Percentiles rank a stretch among this genome's conserved stretches.
Conservation (phyloP, 1,140 invertebrate species). For the Meteorus sp. region DNA sequence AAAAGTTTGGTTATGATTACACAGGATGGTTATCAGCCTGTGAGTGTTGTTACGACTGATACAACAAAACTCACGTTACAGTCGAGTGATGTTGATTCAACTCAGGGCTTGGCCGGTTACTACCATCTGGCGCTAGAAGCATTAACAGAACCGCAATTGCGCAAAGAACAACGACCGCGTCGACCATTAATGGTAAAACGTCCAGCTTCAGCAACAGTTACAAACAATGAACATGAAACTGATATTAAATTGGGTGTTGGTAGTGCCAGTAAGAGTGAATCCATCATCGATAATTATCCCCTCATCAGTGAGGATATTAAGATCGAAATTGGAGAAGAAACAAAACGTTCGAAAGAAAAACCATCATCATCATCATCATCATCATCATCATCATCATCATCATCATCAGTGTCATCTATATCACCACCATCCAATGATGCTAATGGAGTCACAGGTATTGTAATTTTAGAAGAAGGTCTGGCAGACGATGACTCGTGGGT, state of each 20-base stretch:
- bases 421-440: constrained; percentile 49
- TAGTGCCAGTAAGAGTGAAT: constrained; percentile 56
- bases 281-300: too few relatives aligned
- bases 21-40: constrained; percentile 66
- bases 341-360: too few relatives aligned
- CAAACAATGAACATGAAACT: constrained; percentile 44
- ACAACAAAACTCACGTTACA: constrained; percentile 71
- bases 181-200: constrained; percentile 44
- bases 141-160: constrained; percentile 37
- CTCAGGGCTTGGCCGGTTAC: constrained; percentile 48
- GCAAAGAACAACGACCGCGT: constrained; percentile 47
- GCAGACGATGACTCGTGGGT: constrained; percentile 88
- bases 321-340: too few relatives aligned
- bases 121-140: constrained; percentile 54
- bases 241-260: constrained; percentile 52
- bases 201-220: constrained; percentile 21
- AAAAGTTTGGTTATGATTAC: constrained; percentile 87
- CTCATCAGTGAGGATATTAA: too few relatives aligned
- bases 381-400: too few relatives aligned
- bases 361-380: too few relatives aligned
- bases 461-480: constrained; percentile 79
- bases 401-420: too few relatives aligned
- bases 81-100: constrained; percentile 48
- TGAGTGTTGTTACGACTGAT: constrained; percentile 72
- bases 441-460: constrained; percentile 57